Evolutionary conservation across 2,113 vertebrate species (phyloP), one percentile per base, ranked within the genome.

Genomic region (Eubucco bourcierii): DNA sequence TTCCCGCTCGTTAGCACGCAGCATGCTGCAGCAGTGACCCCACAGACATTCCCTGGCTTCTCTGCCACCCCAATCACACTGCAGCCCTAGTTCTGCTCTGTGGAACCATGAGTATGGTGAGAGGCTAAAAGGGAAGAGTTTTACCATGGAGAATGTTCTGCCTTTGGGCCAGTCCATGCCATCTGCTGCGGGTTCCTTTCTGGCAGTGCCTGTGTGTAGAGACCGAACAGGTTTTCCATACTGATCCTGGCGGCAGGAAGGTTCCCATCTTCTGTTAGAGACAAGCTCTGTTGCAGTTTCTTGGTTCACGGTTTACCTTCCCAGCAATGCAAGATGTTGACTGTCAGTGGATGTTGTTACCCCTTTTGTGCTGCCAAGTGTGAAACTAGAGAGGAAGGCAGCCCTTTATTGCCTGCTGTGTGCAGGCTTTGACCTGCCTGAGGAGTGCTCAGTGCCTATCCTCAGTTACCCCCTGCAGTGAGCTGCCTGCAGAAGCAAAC

Each of bases 371-470:
- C 81, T 91, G 67, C 37, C 75, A 92, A 34, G 34, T 63, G 90
- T 88, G 68, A 92, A 81, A 79, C 59, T 60, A 34, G 86, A 71
- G 84, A 66, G 80, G 64, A 75, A 61, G 20, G 61, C 21, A 82
- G 31, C 47, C 56, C 52, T 87, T 61, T 41, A 47, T 24, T 71
- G 84, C 80, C 78, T 65, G 66, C 37, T 56, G 21, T 15, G 58
- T 58, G 78, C 89, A 94, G 66, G 87, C 86, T 92, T 84, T 87
- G 63, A 84, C 66, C 86, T 92, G 83, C 74, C 70, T 14, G 15
- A 60, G 80, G 84, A 90, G 33, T 88, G 78, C 13, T 75, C 53
- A 20, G 21, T 67, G 47, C 61, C 58, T 53, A 7, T 24, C 39
- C 80, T 67, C 50, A 29, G 53, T 29, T 56, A 37, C 25, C 19